These are phyloP conservation scores for Ictidomys tridecemlineatus DNA, from an alignment of 2,113 vertebrate species.

Conservation along the genomic window DNA sequence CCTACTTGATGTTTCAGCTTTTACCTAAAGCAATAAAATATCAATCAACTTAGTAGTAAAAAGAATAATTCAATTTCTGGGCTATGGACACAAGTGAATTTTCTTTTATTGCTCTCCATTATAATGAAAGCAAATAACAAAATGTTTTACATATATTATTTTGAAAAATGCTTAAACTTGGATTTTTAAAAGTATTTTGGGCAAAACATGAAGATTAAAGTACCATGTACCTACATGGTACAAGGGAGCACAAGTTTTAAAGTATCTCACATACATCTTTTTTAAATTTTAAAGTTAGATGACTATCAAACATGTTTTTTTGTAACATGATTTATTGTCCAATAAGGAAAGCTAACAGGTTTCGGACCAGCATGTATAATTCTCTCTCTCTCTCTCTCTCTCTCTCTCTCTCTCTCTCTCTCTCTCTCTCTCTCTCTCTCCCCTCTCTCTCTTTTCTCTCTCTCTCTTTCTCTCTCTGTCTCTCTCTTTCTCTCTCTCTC, in stretches of 20 bases:
- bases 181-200: neutral
- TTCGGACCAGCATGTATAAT: neutral
- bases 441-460: too few species aligned
- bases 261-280: neutral
- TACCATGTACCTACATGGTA: neutral
- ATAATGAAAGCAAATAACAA: conserved; percentile 26
- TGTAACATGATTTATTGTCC: neutral
- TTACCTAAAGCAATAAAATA: conserved; percentile 26
- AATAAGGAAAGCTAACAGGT: neutral
- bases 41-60: neutral
- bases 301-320: neutral
- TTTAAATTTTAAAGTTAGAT: conserved; percentile 31
- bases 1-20: conserved; percentile 34
- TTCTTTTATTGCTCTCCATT: neutral
- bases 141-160: neutral
- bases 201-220: neutral
- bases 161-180: neutral
- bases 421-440: too few species aligned
- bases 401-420: too few species aligned
- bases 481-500: too few species aligned
- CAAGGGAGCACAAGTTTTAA: neutral
- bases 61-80: conserved; percentile 51
- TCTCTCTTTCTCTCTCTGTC: too few species aligned
- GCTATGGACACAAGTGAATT: conserved; percentile 28
- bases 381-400: too few species aligned